Base-by-base conservation (phyloP, 1,140 invertebrate genomes). In the Bombus fervidus region DNA sequence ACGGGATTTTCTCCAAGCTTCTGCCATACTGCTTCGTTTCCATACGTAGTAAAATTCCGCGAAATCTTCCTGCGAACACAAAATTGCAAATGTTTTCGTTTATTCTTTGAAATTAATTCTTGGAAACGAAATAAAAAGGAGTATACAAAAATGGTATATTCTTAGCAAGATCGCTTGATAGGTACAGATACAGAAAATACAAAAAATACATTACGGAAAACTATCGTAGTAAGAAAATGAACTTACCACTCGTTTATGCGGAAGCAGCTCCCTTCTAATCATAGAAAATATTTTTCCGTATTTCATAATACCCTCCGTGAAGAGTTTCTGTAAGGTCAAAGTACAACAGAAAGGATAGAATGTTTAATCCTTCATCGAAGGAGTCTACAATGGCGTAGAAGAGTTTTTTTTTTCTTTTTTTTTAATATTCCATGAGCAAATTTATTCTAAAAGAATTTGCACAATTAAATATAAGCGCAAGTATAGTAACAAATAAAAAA, bases 31-130 rank as follows among this genome's bases (percentile, higher is more conserved):
- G 1, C 71, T 62, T 66, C 53, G 28, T 39, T 81, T 75, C 74
- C 78, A 86, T 3, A 31, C 53, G 39, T 83, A 88, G 5, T 80
- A 86, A 9, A 87, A 87, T 0, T 77, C 28, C 2, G 72, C 77
- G 25, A 85, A 25, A 2, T 87, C 83, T 4, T 81, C 59, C 75
- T 85, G 78, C 3, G 31, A 85, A 9, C 31, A 28, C 2, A 66
- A 31, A 15, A 0, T 43, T n/a, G 12, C 12, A 6, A 0, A 22
- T n/a, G 3, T 2, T 62, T 12, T 12, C 0, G 3, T 62, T 59
- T 5, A 12, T n/a, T 12, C 12, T n/a, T 12, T 62, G 18, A 53
- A 22, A 22, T 53, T 6, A 53, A 53, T 22, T 0, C 18, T 28
- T 13, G 1, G 10, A n/a, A 28, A 62, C 59, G 5, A 53, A 22